phyloP scores from a whole-genome alignment of 2,888 invertebrate species.

The Morpho helenor region DNA sequence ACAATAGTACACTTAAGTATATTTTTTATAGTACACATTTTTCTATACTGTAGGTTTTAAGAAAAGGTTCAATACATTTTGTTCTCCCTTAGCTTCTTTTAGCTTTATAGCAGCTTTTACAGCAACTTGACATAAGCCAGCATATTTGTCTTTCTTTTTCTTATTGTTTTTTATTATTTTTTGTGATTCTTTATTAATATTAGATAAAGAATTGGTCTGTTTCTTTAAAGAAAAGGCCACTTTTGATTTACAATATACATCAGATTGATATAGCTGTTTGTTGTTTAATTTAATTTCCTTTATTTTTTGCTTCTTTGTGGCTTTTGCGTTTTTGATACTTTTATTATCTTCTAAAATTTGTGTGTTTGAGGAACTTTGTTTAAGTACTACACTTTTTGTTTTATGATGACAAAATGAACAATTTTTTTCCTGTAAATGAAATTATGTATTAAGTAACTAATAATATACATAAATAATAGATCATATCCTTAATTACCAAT shows the following conservation, averaged over 20 bases:
- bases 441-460: background rate
- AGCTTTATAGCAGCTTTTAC: conserved; percentile 58
- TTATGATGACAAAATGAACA: conserved; percentile 56
- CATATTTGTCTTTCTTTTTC: conserved; percentile 68
- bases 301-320: conserved; percentile 3
- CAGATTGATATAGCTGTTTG: conserved; percentile 26
- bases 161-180: conserved; percentile 65
- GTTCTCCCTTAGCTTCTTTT: conserved; percentile 44
- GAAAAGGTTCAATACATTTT: conserved; percentile 57
- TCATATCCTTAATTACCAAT: too few species aligned
- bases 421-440: conserved; percentile 43
- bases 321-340: background rate
- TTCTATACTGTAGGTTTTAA: conserved; percentile 50
- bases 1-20: too few species aligned
- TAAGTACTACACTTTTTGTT: conserved; percentile 35
- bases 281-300: conserved; percentile 13
- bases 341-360: conserved; percentile 10
- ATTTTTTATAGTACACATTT: background rate
- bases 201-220: conserved; percentile 47
- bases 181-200: conserved; percentile 36
- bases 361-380: conserved; percentile 36
- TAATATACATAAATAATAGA: too few species aligned
- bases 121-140: conserved; percentile 63
- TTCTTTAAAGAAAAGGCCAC: conserved; percentile 60
- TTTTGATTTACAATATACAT: conserved; percentile 56